phyloP scores from a whole-genome alignment of 1,140 invertebrate species.

The Matsumurasca onukii region DNA sequence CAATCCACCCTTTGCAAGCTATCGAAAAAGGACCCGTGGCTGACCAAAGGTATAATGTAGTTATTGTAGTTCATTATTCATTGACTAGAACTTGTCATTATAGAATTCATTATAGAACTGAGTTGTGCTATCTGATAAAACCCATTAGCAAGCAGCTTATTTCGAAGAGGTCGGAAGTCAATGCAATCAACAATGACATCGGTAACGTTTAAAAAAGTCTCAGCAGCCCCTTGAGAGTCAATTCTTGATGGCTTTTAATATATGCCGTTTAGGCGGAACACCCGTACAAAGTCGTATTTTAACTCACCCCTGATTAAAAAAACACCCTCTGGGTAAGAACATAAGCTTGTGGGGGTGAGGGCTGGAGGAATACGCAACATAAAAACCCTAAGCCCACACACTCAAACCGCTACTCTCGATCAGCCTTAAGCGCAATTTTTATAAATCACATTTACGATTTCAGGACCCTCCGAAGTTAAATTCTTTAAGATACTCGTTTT shows the following conservation, averaged over 20 bases:
- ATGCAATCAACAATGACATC: background rate
- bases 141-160: too few relatives aligned
- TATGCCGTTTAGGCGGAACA: slow-evolving; percentile 21
- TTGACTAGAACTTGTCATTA: too few relatives aligned
- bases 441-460: slow-evolving; percentile 43
- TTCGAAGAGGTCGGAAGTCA: too few relatives aligned
- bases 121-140: too few relatives aligned
- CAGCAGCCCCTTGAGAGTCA: background rate
- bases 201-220: background rate
- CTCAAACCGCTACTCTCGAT: slow-evolving; percentile 35
- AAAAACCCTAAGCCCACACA: slow-evolving; percentile 35
- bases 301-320: slow-evolving; percentile 38
- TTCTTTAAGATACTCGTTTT: slow-evolving; percentile 41
- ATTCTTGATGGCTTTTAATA: slow-evolving; percentile 21
- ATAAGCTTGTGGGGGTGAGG: slow-evolving; percentile 31
- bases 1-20: too few relatives aligned
- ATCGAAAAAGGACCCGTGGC: too few relatives aligned
- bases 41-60: too few relatives aligned
- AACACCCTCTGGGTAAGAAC: slow-evolving; percentile 28
- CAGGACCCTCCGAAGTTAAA: slow-evolving; percentile 33
- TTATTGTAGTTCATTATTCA: too few relatives aligned
- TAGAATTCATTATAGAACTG: too few relatives aligned
- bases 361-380: slow-evolving; percentile 14
- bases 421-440: slow-evolving; percentile 39
- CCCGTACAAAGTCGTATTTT: slow-evolving; percentile 34